Evolutionary conservation across 2,113 vertebrate species (phyloP), one percentile per base, ranked within the genome.

Genomic region (Apaloderma vittatum): DNA sequence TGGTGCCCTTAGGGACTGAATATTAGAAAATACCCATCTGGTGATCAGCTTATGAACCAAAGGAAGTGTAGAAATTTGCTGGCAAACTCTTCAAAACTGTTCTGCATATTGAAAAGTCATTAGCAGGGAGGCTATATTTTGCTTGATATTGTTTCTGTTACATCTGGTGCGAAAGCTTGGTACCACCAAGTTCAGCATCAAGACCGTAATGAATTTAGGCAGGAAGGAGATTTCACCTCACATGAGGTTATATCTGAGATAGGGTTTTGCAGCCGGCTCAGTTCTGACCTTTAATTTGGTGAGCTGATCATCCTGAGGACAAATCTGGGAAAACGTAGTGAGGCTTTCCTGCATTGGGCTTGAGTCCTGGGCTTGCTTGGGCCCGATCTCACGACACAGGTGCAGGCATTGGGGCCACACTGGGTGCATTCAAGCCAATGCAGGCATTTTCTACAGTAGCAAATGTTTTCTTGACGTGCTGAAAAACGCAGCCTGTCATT

Each of bases 81-180:
- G 96, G 97, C 96, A 95, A 77, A 65, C 72, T 86, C 94, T 97
- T 97, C 95, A 97, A 90, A 97, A 96, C 83, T 49, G n/a, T 61
- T 90, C 55, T 30, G 68, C 20, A 1, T 77, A 84, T 84, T 95
- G 96, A 95, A 94, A 95, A 94, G 65, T 59, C 82, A 86, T 96
- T 94, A 97, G 72, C 3, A 2, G 57, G 55, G 59, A 86, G 72
- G 61, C 59, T 92, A 0, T 86, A 29, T 93, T 93, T 84, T 92
- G 86, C 59, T 36, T 80, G 61, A 30, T 84, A 51, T 0, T 72
- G 29, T 93, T 84, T 78, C 70, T 93, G 9, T 84, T 86, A 61
- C 59, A 88, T 84, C 57, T 95, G 83, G 61, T 86, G 62, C 84
- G 90, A 92, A 92, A 95, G 29, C 51, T 73, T 34, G 29, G 76